phyloP scores from a whole-genome alignment of 2,888 invertebrate genomes.

The Synergus laeviventris region DNA sequence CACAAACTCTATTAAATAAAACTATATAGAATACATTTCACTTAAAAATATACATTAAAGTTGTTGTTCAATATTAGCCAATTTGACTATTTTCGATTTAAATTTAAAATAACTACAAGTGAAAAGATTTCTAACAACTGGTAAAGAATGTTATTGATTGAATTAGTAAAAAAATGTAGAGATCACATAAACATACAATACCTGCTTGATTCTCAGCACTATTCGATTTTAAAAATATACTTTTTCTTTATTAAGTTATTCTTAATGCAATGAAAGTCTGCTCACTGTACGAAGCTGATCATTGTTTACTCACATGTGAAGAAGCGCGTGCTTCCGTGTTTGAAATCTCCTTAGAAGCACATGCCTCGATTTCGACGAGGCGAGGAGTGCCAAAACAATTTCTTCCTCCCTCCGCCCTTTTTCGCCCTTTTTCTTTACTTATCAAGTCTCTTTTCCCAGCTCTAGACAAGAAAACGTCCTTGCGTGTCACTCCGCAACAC shows the following conservation, averaged over 20 bases:
- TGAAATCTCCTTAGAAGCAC: slow-evolving; percentile 13
- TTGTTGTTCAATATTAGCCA: no score
- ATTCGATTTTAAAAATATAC: not conserved
- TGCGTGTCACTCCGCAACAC: slow-evolving; percentile 30
- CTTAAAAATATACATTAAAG: no score
- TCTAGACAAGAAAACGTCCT: slow-evolving; percentile 1
- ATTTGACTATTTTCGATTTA: no score
- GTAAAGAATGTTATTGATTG: no score
- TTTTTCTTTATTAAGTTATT: not conserved
- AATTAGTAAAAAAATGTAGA: no score
- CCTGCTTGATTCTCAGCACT: no score
- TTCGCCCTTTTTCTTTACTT: not conserved
- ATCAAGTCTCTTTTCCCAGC: not conserved
- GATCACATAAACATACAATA: no score
- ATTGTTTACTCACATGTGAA: slow-evolving; percentile 23
- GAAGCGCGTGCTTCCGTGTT: not conserved
- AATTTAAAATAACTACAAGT: no score
- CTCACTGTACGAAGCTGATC: not conserved
- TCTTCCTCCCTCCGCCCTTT: slow-evolving; percentile 19
- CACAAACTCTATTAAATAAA: no score
- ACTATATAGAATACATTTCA: no score
- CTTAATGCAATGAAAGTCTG: not conserved
- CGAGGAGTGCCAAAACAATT: not conserved
- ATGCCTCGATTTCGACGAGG: not conserved
- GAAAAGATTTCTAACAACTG: no score